These are phyloP conservation scores for Zosterops japonicus DNA, from an alignment of 2,113 vertebrate species.

Conservation along the genomic window DNA sequence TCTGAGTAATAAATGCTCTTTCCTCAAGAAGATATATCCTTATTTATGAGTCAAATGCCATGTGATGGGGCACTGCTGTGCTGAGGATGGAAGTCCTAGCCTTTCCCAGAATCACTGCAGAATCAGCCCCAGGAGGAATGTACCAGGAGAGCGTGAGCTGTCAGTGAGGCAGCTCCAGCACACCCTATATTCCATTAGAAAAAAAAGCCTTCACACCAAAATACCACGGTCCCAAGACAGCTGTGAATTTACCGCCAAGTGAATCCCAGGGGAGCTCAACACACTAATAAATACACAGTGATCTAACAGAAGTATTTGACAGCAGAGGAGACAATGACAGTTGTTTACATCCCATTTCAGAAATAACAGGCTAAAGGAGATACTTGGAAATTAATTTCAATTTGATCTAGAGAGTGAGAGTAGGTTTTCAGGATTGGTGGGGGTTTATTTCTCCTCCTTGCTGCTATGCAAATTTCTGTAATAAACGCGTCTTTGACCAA, in stretches of 20 bases:
- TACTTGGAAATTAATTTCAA: background rate
- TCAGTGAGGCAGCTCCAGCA: background rate
- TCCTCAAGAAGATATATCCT: background rate
- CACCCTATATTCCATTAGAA: background rate
- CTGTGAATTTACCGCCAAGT: background rate
- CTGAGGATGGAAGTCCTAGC: rapidly evolving
- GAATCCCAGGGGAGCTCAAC: background rate
- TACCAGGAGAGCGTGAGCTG: background rate
- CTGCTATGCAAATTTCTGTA: background rate
- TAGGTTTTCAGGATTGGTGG: background rate
- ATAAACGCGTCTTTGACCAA: background rate
- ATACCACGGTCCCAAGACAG: background rate
- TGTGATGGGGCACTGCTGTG: background rate
- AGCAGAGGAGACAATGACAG: background rate
- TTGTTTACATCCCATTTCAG: background rate
- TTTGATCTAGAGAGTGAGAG: background rate
- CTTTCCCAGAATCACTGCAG: background rate
- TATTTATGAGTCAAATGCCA: background rate
- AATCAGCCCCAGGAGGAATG: background rate
- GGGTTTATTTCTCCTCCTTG: background rate
- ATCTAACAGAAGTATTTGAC: background rate
- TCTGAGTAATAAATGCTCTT: background rate
- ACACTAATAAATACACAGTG: background rate
- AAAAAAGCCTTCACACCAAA: background rate
- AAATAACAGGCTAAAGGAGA: background rate